Percentiles rank a stretch among this genome's conserved stretches.
These are phyloP conservation scores for Picathartes gymnocephalus DNA, from an alignment of 2,113 vertebrate species.

Conservation along the genomic window DNA sequence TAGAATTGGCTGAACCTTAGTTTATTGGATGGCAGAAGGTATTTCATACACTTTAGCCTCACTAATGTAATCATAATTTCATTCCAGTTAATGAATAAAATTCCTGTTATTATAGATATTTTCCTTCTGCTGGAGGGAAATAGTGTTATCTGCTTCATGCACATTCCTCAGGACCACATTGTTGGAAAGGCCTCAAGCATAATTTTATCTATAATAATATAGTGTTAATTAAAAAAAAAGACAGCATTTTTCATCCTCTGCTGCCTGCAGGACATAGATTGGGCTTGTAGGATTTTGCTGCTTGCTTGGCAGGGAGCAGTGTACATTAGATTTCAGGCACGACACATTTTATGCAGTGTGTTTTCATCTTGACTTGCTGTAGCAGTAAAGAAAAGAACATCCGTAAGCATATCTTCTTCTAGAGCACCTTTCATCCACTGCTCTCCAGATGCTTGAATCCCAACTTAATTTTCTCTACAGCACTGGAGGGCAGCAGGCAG, in stretches of 20 bases:
- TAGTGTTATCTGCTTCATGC: conserved; percentile 7
- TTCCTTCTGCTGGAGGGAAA: not conserved
- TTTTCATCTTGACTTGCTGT: not conserved
- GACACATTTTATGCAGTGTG: not conserved
- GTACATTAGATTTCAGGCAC: not conserved
- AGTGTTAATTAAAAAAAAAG: not conserved
- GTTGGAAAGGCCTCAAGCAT: not conserved
- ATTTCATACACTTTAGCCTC: not conserved
- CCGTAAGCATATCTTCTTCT: not conserved
- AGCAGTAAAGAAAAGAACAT: not conserved
- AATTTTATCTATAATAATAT: conserved; percentile 24
- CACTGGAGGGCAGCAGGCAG: not conserved
- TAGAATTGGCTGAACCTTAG: not conserved
- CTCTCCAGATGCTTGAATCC: not conserved
- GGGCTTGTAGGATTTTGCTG: not conserved
- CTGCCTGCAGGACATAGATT: not conserved
- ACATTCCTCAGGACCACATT: not conserved
- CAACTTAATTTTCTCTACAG: not conserved
- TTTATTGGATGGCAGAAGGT: not conserved
- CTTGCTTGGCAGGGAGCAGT: not conserved
- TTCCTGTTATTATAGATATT: not conserved
- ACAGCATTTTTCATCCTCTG: not conserved
- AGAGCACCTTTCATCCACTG: not conserved
- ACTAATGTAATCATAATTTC: not conserved
- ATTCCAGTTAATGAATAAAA: conserved; percentile 29